These are phyloP conservation scores for Proteles cristata DNA, from an alignment of 2,113 vertebrate species.

Conservation along the genomic window DNA sequence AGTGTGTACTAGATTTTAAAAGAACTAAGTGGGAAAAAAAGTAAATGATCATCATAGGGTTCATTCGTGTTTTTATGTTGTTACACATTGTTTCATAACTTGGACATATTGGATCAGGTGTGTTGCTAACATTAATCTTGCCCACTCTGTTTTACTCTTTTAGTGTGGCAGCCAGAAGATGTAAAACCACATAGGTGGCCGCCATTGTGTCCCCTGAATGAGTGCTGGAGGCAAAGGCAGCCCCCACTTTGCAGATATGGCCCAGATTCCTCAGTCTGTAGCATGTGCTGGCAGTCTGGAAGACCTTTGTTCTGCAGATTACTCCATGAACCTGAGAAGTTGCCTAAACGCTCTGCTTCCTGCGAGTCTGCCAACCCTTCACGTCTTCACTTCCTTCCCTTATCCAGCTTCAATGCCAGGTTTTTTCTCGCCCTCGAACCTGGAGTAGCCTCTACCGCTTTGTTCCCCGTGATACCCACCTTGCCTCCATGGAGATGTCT, in stretches of 20 bases:
- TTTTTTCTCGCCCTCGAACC: not conserved
- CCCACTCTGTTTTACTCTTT: not conserved
- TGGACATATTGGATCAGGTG: not conserved
- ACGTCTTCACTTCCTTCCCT: not conserved
- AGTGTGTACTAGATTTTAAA: not conserved
- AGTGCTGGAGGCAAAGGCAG: rapidly evolving
- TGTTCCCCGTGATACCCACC: not conserved
- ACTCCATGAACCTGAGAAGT: not conserved
- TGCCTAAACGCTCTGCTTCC: not conserved
- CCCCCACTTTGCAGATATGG: not conserved
- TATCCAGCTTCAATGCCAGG: not conserved
- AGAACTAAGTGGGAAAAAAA: not conserved
- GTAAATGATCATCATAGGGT: not conserved
- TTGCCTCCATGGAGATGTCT: not conserved
- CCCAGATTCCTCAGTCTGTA: no score
- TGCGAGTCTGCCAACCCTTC: not conserved
- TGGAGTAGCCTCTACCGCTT: no score
- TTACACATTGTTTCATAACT: not conserved
- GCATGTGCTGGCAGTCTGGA: not conserved
- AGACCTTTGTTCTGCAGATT: not conserved
- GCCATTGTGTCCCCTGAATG: rapidly evolving
- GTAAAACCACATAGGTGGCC: not conserved
- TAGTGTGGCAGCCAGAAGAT: not conserved
- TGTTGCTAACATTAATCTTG: not conserved
- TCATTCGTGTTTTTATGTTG: not conserved